Evolutionary conservation across 2,113 vertebrate genomes (phyloP).

Genomic region (Istiophorus platypterus): DNA sequence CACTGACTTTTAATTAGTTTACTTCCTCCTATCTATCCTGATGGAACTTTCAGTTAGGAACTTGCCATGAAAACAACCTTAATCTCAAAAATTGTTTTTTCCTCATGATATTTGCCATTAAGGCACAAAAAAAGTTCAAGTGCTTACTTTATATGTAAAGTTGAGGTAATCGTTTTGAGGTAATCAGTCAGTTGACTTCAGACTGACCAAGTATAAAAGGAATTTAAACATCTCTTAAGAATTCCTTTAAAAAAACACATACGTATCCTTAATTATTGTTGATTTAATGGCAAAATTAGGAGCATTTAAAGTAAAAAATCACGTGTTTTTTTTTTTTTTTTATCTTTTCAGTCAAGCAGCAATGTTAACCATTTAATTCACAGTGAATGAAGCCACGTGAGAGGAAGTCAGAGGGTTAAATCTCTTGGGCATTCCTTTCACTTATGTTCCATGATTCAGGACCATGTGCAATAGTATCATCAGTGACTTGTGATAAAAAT

Average conservation of each 20-base stretch:
- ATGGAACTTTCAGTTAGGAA: neutral
- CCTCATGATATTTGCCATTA: neutral
- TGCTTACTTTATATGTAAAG: neutral
- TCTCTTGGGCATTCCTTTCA: neutral
- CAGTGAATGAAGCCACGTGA: neutral
- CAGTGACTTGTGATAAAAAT: neutral
- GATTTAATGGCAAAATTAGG: neutral
- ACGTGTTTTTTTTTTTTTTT: neutral
- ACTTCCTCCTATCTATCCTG: neutral
- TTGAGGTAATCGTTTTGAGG: too few relatives aligned
- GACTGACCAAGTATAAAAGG: neutral
- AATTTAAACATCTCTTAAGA: neutral
- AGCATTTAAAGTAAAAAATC: neutral
- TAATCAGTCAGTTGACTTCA: neutral
- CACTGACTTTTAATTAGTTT: neutral
- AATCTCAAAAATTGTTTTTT: neutral
- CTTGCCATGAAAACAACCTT: neutral
- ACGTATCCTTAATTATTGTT: neutral
- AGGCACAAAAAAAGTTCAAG: neutral
- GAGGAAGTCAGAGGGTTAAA: neutral
- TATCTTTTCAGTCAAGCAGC: neutral
- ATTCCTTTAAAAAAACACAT: neutral
- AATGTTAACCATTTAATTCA: neutral
- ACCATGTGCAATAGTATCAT: neutral
- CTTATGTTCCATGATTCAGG: neutral